Conservation (phyloP, 2,113 vertebrate genomes). For the Chloropsis hardwickii region DNA sequence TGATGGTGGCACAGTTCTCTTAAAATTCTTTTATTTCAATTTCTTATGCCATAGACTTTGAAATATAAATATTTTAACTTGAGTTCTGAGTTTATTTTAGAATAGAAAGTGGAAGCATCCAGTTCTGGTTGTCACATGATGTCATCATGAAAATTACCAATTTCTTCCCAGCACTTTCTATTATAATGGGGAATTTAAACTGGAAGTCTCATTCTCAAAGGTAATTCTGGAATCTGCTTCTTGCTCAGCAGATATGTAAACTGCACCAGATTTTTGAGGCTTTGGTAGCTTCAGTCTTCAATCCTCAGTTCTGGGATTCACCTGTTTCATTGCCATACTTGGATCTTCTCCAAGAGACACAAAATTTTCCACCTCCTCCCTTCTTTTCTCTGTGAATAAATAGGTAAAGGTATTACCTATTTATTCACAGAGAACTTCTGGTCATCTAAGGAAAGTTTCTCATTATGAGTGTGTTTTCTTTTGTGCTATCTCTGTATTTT, state of each 20-base stretch:
- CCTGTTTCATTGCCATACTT: neutral
- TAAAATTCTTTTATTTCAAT: neutral
- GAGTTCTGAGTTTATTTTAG: neutral
- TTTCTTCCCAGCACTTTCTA: neutral
- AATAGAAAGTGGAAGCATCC: neutral
- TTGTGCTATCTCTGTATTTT: neutral
- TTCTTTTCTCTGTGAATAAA: neutral
- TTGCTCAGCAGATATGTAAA: neutral
- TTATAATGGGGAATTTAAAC: neutral
- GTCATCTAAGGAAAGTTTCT: neutral
- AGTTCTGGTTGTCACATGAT: neutral
- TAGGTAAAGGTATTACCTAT: neutral
- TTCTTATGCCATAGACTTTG: neutral
- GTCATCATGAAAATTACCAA: neutral
- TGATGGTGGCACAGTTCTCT: neutral
- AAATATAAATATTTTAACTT: neutral
- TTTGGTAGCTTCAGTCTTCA: neutral
- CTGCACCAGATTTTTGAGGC: neutral
- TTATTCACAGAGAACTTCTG: neutral
- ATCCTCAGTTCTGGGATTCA: neutral
- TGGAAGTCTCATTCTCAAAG: neutral
- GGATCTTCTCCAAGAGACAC: neutral
- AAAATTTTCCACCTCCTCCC: fast-evolving
- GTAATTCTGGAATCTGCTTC: neutral
- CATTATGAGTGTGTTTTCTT: neutral